Conservation (phyloP, 2,113 vertebrate species). For the Notiomystis cincta region DNA sequence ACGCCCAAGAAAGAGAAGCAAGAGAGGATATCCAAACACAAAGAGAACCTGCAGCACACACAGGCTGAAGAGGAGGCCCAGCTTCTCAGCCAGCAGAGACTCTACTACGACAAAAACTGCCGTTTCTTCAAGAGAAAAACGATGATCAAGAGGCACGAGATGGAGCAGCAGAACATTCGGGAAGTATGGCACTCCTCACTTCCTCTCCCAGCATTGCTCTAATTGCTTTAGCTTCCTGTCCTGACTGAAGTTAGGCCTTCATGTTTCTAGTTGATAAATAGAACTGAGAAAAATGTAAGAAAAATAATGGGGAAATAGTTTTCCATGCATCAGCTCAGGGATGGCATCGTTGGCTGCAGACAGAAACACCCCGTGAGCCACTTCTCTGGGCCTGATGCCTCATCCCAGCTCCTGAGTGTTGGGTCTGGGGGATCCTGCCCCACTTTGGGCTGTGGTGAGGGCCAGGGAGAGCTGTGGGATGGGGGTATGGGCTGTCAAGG, state of each 20-base stretch:
- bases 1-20: conserved; percentile 99
- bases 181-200: conserved; percentile 76
- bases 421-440: background rate
- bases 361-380: background rate
- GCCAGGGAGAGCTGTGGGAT: background rate
- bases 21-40: conserved; percentile 97
- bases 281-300: background rate
- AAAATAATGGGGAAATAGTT: accelerated
- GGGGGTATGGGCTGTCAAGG: no score
- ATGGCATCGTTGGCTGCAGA: background rate
- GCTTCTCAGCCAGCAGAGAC: conserved; percentile 92
- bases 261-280: background rate
- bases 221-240: accelerated
- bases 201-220: background rate
- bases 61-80: conserved; percentile 98
- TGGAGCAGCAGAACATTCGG: conserved; percentile 96
- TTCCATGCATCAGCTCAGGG: background rate
- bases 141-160: conserved; percentile 89
- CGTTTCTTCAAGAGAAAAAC: conserved; percentile 92
- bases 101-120: conserved; percentile 94
- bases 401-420: background rate
- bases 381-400: background rate
- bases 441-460: background rate
- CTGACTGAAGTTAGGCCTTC: background rate
- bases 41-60: conserved; percentile 98